phyloP scores from a whole-genome alignment of 2,113 vertebrate genomes.

The Solea solea region DNA sequence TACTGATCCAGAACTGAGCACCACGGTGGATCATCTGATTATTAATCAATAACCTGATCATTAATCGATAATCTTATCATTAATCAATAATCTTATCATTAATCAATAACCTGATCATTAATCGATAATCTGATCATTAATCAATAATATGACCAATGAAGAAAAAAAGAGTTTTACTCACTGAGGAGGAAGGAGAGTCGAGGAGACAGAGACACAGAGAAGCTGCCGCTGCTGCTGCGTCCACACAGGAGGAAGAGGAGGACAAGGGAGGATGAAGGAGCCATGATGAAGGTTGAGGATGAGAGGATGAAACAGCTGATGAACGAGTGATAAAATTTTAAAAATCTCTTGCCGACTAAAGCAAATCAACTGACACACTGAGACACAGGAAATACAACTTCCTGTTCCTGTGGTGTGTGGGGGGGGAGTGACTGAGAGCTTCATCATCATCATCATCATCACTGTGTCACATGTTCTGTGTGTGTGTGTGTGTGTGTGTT shows the following conservation, averaged over 20 bases:
- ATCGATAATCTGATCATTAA: no score
- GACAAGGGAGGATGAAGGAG: not conserved
- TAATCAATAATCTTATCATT: no score
- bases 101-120: no score
- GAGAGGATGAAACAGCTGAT: not conserved
- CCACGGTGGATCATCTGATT: no score
- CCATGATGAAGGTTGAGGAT: conserved; percentile 27
- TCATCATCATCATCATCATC: no score
- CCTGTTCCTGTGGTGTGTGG: not conserved
- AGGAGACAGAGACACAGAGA: conserved; percentile 20
- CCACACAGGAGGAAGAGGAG: conserved; percentile 16
- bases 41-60: no score
- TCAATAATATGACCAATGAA: not conserved
- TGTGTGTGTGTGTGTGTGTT: not conserved
- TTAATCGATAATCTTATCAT: no score
- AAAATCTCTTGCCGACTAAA: not conserved
- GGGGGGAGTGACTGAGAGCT: not conserved
- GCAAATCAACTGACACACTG: not conserved
- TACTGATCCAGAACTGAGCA: no score
- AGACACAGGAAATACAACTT: not conserved
- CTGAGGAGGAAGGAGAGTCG: conserved; percentile 50
- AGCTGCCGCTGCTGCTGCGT: not conserved
- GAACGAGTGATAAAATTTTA: not conserved
- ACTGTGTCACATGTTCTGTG: no score
- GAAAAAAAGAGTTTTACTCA: conserved; percentile 20